Conservation (phyloP, 1,140 invertebrate species). For the Panagrolaimus sp. region DNA sequence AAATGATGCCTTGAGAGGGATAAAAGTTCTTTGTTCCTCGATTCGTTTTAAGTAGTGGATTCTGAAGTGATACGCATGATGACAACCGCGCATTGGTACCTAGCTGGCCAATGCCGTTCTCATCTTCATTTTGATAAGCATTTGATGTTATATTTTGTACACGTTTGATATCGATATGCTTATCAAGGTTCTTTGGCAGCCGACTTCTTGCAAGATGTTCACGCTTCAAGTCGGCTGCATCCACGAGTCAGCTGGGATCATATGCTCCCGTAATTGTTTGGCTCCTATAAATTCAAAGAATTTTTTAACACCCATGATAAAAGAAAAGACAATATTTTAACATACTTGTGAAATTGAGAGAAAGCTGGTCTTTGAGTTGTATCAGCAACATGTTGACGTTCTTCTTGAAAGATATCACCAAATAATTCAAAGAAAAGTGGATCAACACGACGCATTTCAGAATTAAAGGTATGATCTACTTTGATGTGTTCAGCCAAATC, state of each 20-base stretch:
- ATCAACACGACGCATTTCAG: slow-evolving; percentile 24
- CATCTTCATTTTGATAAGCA: neutral
- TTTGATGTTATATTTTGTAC: neutral
- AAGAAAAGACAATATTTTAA: neutral
- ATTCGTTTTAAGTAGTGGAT: neutral
- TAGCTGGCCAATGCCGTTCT: slow-evolving; percentile 11
- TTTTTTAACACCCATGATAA: neutral
- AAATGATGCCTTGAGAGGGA: too few relatives aligned
- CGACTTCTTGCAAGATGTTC: slow-evolving; percentile 10
- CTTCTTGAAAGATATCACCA: slow-evolving; percentile 50
- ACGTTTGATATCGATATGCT: neutral
- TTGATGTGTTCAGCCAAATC: slow-evolving; percentile 51
- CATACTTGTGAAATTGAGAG: neutral
- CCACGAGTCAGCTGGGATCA: slow-evolving; percentile 10
- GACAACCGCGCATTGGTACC: slow-evolving; percentile 15
- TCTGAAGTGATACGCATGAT: neutral
- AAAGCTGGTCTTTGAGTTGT: neutral
- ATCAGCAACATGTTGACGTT: slow-evolving; percentile 22
- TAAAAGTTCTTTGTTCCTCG: too few relatives aligned
- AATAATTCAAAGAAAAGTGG: slow-evolving; percentile 51
- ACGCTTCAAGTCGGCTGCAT: slow-evolving; percentile 8
- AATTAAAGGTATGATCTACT: slow-evolving; percentile 43
- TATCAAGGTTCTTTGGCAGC: neutral
- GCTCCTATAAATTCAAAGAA: neutral
- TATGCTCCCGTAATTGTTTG: neutral